Evolutionary conservation across 2,113 vertebrate genomes (phyloP).

Genomic region (Phalacrocorax brasilianus): DNA sequence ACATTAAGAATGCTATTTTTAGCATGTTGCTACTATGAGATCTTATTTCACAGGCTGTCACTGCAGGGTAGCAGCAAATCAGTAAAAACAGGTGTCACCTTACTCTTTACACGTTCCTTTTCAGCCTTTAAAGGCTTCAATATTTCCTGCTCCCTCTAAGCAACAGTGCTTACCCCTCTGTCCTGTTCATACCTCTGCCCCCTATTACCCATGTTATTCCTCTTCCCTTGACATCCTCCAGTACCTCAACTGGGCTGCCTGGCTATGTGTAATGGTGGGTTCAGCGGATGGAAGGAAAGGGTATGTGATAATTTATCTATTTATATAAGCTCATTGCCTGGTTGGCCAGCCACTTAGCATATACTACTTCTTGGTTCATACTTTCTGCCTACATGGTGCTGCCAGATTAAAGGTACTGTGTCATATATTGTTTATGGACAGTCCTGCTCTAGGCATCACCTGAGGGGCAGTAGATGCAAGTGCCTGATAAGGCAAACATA

Average conservation of each 20-base stretch:
- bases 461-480: background rate
- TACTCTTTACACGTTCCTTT: background rate
- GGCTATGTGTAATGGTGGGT: background rate
- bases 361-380: background rate
- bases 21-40: background rate
- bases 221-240: background rate
- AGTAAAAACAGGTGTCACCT: background rate
- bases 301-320: background rate
- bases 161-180: background rate
- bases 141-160: background rate
- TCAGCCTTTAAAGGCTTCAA: background rate
- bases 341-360: background rate
- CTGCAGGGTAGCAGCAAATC: background rate
- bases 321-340: background rate
- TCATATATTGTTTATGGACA: background rate
- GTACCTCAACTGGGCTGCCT: background rate
- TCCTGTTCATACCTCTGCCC: background rate
- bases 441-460: background rate
- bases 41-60: background rate
- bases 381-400: background rate
- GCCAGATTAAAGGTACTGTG: background rate
- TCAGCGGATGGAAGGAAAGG: background rate
- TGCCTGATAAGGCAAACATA: background rate
- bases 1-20: slow-evolving; percentile 19
- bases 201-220: rapidly evolving